phyloP scores from a whole-genome alignment of 2,113 vertebrate species.

The Sceloporus undulatus region DNA sequence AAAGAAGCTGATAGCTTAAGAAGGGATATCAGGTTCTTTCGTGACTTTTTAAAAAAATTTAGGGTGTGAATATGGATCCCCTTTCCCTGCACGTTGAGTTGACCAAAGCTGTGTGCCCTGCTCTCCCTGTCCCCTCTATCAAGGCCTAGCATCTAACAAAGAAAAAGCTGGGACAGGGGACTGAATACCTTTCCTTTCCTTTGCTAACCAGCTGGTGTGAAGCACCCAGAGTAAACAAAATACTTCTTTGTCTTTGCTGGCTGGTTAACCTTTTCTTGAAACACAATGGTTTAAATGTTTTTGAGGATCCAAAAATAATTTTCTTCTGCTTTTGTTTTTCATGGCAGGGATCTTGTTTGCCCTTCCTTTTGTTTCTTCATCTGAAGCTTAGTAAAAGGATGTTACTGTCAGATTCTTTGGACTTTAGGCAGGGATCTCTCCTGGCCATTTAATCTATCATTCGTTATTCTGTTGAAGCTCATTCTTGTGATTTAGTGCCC shows the following conservation, averaged over 20 bases:
- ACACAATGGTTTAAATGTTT: background rate
- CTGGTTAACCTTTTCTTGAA: constrained; percentile 14
- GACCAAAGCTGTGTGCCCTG: background rate
- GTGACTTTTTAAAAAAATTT: background rate
- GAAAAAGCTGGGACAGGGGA: background rate
- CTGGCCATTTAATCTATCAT: background rate
- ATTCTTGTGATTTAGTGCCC: background rate
- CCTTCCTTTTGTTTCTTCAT: too few species aligned
- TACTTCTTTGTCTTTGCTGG: background rate
- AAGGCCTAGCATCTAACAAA: background rate
- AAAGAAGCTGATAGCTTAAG: background rate
- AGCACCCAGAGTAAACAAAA: constrained; percentile 17
- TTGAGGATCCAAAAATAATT: background rate
- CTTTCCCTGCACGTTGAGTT: background rate
- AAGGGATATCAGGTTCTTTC: background rate
- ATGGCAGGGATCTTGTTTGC: background rate
- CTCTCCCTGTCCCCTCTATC: background rate
- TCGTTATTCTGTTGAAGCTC: background rate
- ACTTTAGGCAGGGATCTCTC: background rate
- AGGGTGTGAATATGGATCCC: too few species aligned
- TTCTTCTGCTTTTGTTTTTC: background rate
- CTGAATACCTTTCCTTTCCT: constrained; percentile 21
- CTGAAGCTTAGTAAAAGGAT: background rate
- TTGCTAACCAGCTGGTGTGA: constrained; percentile 11
- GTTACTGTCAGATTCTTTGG: background rate